Base-by-base conservation (phyloP, 2,797 vertebrate genomes). In the Scolopax bukidnonensis region DNA sequence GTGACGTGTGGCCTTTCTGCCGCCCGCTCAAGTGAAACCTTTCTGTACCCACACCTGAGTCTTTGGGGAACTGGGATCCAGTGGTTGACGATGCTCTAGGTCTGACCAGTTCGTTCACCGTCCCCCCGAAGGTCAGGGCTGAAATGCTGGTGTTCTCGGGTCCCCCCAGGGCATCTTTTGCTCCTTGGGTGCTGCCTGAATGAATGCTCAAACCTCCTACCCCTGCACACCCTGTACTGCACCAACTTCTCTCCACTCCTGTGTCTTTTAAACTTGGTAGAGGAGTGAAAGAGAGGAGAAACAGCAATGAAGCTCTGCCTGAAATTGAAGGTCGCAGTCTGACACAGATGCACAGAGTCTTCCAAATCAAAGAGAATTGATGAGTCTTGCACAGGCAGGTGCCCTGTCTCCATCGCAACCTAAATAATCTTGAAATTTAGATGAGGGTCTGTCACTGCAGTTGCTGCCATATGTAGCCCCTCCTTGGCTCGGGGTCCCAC, bases 331-430 rank as follows among this genome's bases (percentile, higher is more conserved):
- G 67, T 94, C 83, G 36, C 43, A 43, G 64, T 30, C 86, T 93
- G 89, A 89, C 81, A 67, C 51, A 57, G 81, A 82, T 65, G 80
- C 67, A 32, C 20, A 80, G 47, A 30, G 47, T 82, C 82, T 91
- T 84, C 63, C 64, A 71, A 90, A 92, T 96, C 93, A 95, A 94
- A 96, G 90, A 70, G 92, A 95, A 89, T 70, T 94, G 81, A 89
- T 96, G 73, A 95, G 76, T 92, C 63, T 81, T 78, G 91, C 73
- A 71, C 89, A 92, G 95, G 47, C 89, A 91, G 92, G 68, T 93
- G 64, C 81, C 89, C 71, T 12, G 14, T 11, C 71, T 96, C 78
- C 60, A 60, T 74, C 76, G 69, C 75, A 88, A 20, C 65, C 84
- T 78, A 83, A 87, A 75, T 85, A 89, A 83, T 59, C 61, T 64